Conservation (phyloP, 1,140 invertebrate genomes). For the Drosophila repleta region DNA sequence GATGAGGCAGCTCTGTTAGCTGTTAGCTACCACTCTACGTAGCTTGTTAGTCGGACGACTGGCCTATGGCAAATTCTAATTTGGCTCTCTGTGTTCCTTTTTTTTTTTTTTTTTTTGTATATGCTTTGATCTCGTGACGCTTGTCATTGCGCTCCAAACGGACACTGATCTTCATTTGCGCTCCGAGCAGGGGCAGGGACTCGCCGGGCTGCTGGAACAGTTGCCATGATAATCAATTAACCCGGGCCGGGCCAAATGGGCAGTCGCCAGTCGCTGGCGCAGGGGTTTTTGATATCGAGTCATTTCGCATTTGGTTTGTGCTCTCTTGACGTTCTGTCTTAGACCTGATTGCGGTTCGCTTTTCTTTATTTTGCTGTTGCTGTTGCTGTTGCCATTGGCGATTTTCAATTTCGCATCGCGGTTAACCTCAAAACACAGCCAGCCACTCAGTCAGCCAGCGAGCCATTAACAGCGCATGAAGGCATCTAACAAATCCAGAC, state of each 20-base stretch:
- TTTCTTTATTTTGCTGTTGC: slow-evolving; percentile 1
- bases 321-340: slow-evolving; percentile 5
- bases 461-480: slow-evolving; percentile 11
- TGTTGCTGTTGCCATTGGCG: slow-evolving; percentile 2
- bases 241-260: slow-evolving; percentile 63
- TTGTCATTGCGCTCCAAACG: slow-evolving; percentile 58
- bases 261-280: slow-evolving; percentile 29
- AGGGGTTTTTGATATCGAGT: slow-evolving; percentile 2
- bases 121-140: slow-evolving; percentile 76
- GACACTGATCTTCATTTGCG: slow-evolving; percentile 51
- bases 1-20: background rate
- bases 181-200: background rate
- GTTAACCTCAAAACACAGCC: slow-evolving; percentile 38
- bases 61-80: slow-evolving; percentile 59
- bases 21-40: slow-evolving; percentile 39
- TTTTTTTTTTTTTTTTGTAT: slow-evolving; percentile 15
- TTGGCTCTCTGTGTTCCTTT: slow-evolving; percentile 44
- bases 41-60: slow-evolving; percentile 35
- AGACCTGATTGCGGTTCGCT: slow-evolving; percentile 24
- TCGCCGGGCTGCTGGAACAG: background rate
- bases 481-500: slow-evolving; percentile 26
- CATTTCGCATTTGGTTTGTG: background rate
- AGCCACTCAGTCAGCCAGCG: background rate
- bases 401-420: slow-evolving; percentile 43
- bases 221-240: slow-evolving; percentile 73